phyloP scores from a whole-genome alignment of 2,797 vertebrate genomes.

The Heliangelus exortis region DNA sequence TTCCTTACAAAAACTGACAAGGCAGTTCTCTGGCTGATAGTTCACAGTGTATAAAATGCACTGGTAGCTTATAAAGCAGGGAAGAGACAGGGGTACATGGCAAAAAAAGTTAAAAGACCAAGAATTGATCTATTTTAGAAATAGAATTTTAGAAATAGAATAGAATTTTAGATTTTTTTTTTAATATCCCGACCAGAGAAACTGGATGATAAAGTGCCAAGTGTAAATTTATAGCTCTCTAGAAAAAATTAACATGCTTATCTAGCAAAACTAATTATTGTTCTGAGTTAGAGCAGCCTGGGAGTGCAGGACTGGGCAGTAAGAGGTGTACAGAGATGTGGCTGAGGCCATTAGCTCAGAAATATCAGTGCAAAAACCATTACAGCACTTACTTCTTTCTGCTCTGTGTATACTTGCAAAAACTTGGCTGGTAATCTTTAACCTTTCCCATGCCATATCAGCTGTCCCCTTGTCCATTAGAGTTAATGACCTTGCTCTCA shows the following conservation, averaged over 20 bases:
- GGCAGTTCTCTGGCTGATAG: not conserved
- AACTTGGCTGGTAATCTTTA: slow-evolving; percentile 77
- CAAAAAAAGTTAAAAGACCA: not conserved
- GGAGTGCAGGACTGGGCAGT: not conserved
- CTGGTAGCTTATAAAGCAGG: not conserved
- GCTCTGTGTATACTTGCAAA: slow-evolving; percentile 54
- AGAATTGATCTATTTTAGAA: not conserved
- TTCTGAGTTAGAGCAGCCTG: not conserved
- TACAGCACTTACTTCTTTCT: slow-evolving; percentile 31
- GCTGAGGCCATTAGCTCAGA: slow-evolving; percentile 58
- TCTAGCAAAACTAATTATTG: not conserved
- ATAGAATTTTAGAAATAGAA: too few relatives aligned
- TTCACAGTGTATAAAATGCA: not conserved
- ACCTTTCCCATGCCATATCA: slow-evolving; percentile 81
- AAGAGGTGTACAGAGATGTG: slow-evolving; percentile 9
- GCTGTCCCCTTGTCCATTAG: slow-evolving; percentile 81
- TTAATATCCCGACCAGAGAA: not conserved
- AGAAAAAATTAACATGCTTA: not conserved
- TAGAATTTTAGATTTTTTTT: too few relatives aligned
- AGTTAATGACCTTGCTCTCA: slow-evolving; percentile 86
- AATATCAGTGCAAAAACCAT: slow-evolving; percentile 64
- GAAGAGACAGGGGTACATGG: not conserved
- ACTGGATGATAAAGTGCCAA: not conserved
- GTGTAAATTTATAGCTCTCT: not conserved
- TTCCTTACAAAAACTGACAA: not conserved